Percentiles rank a stretch among this genome's conserved stretches.
Conservation (phyloP, 2,113 vertebrate species). For the Odobenus rosmarus region DNA sequence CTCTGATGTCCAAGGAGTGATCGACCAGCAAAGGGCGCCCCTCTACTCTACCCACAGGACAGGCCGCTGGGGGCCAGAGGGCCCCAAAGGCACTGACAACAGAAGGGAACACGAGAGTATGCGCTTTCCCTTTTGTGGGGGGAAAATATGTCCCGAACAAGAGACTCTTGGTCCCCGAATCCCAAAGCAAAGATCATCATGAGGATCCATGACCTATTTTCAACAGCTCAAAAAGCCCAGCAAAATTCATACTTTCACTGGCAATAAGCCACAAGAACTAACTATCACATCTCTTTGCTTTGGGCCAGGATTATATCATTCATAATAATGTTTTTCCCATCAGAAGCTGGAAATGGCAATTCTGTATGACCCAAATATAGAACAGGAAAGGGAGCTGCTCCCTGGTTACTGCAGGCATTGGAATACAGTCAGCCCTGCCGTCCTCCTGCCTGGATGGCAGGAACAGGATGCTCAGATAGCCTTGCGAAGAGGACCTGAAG, state of each 20-base stretch:
- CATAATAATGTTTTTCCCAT: not conserved
- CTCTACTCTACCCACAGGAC: not conserved
- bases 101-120: not conserved
- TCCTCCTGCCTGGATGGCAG: not conserved
- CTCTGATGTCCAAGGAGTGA: not conserved
- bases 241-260: not conserved
- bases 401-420: not conserved
- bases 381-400: not conserved
- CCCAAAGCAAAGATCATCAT: not conserved
- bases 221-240: conserved; percentile 5
- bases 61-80: not conserved
- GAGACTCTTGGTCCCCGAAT: not conserved
- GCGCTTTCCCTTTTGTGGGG: not conserved
- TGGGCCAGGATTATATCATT: conserved; percentile 1
- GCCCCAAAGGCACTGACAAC: not conserved
- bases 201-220: not conserved
- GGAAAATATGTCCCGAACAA: not conserved
- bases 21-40: not conserved
- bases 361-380: not conserved
- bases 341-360: not conserved
- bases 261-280: not conserved
- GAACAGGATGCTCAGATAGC: not conserved
- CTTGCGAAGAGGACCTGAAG: not conserved
- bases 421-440: not conserved
- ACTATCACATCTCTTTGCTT: not conserved